Percentiles rank a stretch among this genome's conserved stretches.
Evolutionary conservation across 2,888 invertebrate genomes (phyloP).

Genomic region (Limenitis camilla): DNA sequence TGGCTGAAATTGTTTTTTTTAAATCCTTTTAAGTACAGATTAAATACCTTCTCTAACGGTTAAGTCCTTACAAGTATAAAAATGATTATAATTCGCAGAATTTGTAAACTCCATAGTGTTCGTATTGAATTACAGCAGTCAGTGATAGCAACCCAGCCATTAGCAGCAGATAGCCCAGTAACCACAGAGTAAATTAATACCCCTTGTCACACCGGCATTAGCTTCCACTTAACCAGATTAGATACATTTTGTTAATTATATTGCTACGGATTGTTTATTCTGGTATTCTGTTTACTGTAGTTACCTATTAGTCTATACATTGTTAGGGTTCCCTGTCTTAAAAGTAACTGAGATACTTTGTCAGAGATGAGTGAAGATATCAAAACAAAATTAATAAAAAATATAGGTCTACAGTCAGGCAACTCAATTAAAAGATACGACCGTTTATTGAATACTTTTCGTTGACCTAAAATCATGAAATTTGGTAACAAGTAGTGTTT

Average conservation of each 20-base stretch:
- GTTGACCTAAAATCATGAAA: too few species aligned
- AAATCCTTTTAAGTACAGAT: too few species aligned
- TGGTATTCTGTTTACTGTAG: background rate
- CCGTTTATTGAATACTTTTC: too few species aligned
- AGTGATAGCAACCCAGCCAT: slow-evolving; percentile 54
- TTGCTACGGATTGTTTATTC: slow-evolving; percentile 21
- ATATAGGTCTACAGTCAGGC: too few species aligned
- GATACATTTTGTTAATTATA: slow-evolving; percentile 41
- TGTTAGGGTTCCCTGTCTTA: background rate
- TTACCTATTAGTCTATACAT: background rate
- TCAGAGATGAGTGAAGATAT: too few species aligned
- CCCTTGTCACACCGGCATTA: slow-evolving; percentile 55
- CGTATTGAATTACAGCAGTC: slow-evolving; percentile 30
- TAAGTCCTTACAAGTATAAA: too few species aligned
- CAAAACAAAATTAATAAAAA: too few species aligned
- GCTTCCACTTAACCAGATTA: slow-evolving; percentile 61
- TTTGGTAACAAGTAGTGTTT: too few species aligned
- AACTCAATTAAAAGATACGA: too few species aligned
- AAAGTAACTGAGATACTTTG: too few species aligned
- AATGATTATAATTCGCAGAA: background rate
- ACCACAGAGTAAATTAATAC: slow-evolving; percentile 46
- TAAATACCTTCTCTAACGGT: too few species aligned
- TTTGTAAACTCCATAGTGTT: slow-evolving; percentile 7
- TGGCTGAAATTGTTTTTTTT: too few species aligned
- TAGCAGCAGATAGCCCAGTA: slow-evolving; percentile 46